phyloP scores from a whole-genome alignment of 1,140 invertebrate genomes.

The Bicyclus anynana region DNA sequence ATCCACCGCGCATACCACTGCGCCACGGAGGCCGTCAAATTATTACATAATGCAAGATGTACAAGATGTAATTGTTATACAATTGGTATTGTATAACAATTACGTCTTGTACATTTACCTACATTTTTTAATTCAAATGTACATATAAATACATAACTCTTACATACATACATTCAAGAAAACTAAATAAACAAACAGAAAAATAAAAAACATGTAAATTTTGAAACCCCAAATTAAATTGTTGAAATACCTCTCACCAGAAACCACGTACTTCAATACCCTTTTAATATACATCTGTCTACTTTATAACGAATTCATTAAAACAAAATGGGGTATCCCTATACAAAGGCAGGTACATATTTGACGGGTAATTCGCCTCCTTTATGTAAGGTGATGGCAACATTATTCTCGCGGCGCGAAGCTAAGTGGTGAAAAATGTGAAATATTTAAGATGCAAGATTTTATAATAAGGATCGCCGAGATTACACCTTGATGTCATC shows the following conservation, averaged over 20 bases:
- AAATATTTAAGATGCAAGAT: constrained; percentile 67
- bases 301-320: constrained; percentile 23
- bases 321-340: constrained; percentile 13
- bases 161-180: too few relatives aligned
- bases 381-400: constrained; percentile 51
- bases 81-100: too few relatives aligned
- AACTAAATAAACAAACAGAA: too few relatives aligned
- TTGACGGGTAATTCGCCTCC: constrained; percentile 24
- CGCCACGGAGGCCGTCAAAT: too few relatives aligned
- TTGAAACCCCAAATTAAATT: background rate
- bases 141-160: too few relatives aligned
- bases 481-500: constrained; percentile 73
- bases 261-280: background rate
- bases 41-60: too few relatives aligned
- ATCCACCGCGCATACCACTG: too few relatives aligned
- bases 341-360: constrained; percentile 16
- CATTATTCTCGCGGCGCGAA: constrained; percentile 46
- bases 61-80: too few relatives aligned
- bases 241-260: background rate
- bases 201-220: too few relatives aligned
- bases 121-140: too few relatives aligned
- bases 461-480: constrained; percentile 69
- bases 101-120: too few relatives aligned
- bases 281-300: constrained; percentile 3
- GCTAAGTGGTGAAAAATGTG: constrained; percentile 60